Conservation (phyloP, 2,797 vertebrate genomes). For the Onychomys arenicola region DNA sequence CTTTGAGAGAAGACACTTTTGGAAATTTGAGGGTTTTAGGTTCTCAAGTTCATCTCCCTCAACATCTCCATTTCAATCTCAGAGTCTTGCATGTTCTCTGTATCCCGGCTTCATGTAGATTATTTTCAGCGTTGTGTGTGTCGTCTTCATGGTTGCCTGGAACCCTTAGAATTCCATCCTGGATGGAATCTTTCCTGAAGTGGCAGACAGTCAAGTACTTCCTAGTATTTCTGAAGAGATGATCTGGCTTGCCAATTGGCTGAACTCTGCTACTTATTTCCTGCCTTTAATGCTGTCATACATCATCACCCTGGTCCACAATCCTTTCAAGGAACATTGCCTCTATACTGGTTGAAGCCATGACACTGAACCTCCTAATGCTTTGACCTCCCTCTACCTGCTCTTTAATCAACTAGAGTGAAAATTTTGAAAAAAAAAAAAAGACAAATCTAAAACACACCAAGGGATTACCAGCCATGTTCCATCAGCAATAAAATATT, state of each 20-base stretch:
- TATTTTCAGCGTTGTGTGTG: not conserved
- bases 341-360: not conserved
- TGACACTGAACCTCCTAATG: not conserved
- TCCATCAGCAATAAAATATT: not conserved
- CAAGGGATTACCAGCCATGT: not conserved
- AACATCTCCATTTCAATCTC: not conserved
- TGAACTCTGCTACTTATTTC: not conserved
- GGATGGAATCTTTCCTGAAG: not conserved
- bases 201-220: conserved; percentile 8
- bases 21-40: not conserved
- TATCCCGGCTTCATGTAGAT: not conserved
- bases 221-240: not conserved
- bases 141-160: not conserved
- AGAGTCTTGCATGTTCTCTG: not conserved
- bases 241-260: not conserved
- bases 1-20: not conserved
- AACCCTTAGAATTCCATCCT: not conserved
- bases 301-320: not conserved
- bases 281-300: not conserved
- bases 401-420: not conserved
- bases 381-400: not conserved
- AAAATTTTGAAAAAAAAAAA: not conserved
- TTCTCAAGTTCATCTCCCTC: not conserved
- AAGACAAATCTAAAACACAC: not conserved
- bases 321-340: not conserved